Base-by-base conservation (phyloP, 2,113 vertebrate species). In the Alethe castanea region DNA sequence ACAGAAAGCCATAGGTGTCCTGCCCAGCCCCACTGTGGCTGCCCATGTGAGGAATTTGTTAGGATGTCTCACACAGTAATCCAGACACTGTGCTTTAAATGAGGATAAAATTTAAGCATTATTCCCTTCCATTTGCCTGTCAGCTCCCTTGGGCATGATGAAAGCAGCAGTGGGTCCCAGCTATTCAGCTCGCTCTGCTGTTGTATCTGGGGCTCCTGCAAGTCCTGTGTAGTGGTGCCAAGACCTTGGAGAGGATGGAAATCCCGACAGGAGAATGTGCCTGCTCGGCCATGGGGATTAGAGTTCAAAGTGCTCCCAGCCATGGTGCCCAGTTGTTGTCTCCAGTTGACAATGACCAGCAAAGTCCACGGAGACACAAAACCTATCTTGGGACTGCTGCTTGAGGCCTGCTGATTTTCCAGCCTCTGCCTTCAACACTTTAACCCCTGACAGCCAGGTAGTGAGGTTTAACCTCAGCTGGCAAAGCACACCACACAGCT, bases 171-270 rank as follows among this genome's bases (percentile, higher is more conserved):
- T 66, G 60, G 77, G 80, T 80, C 80, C 67, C 50, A 65, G 86
- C 69, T 94, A 81, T 89, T 84, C 93, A 77, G 33, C 79, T 90
- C 0, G 0, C 44, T 78, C 53, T 8, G 33, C 69, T 95, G 86
- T 92, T 95, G 76, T 96, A 90, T 88, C 89, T 90, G 71, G 72
- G 72, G 54, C 86, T 83, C 87, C 70, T 91, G 65, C 3, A 5
- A 67, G 74, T 54, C 87, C 95, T 92, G 50, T 95, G 93, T 86
- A 83, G 86, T 77, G 47, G 35, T 92, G 96, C 89, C 89, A 91
- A 86, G 69, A 62, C 69, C 81, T 78, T 59, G 69, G 86, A 73
- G 83, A 78, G 95, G 83, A 73, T 77, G 83, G 59, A 86, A 94
- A 81, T 69, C 80, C 76, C 0, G 14, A 86, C 83, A 24, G 71